Conservation (phyloP, 35 echinoderm and acorn worm genomes). For the Stichopus chloronotus region DNA sequence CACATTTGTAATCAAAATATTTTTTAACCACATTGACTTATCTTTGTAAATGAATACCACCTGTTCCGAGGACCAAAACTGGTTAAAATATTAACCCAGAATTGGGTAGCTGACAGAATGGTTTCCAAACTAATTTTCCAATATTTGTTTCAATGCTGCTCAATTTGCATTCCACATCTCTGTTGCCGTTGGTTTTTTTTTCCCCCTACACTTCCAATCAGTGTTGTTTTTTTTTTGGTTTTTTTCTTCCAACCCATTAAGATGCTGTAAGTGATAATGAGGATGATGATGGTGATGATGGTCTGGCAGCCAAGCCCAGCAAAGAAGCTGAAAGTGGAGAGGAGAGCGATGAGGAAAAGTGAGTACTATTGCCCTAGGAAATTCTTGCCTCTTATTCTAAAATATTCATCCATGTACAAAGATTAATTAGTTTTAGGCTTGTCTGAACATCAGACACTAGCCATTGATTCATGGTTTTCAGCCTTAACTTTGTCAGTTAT, state of each 20-base stretch:
- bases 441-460: too few species aligned
- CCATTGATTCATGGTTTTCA: too few species aligned
- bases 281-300: background rate
- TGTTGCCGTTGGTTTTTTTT: too few species aligned
- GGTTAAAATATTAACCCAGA: too few species aligned
- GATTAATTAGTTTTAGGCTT: background rate
- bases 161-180: too few species aligned
- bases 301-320: background rate
- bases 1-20: background rate
- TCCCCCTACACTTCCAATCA: background rate
- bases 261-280: background rate
- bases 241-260: background rate
- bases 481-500: too few species aligned
- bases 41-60: too few species aligned
- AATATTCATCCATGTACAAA: background rate
- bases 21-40: background rate
- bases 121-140: too few species aligned
- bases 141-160: too few species aligned
- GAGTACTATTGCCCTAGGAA: conserved; percentile 23
- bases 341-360: conserved; percentile 94
- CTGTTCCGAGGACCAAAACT: too few species aligned
- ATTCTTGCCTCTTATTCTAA: background rate
- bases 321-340: conserved; percentile 78
- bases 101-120: too few species aligned
- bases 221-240: background rate